Evolutionary conservation across 1,140 invertebrate species (phyloP).

Genomic region (Limonius californicus): DNA sequence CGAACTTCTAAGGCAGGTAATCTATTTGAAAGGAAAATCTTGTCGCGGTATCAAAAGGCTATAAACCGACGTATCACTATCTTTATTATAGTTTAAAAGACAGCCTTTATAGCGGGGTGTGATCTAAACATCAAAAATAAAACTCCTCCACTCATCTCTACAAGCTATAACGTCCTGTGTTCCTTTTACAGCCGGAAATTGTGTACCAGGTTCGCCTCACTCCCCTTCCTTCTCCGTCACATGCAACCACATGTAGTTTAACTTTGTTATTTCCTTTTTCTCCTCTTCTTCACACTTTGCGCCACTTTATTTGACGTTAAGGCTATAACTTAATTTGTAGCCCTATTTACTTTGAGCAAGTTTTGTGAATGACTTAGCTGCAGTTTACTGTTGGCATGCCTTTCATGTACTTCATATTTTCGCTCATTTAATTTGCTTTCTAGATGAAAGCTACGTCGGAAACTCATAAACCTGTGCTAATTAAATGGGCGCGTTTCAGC

Average conservation of each 20-base stretch:
- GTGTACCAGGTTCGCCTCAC: background rate
- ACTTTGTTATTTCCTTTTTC: constrained; percentile 1
- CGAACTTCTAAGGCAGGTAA: too few relatives aligned
- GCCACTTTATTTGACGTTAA: background rate
- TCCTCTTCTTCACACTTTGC: background rate
- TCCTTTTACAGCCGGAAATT: background rate
- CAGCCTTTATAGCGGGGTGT: background rate
- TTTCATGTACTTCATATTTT: too few relatives aligned
- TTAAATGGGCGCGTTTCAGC: too few relatives aligned
- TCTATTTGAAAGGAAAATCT: background rate
- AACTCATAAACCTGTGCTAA: too few relatives aligned
- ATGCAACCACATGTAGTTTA: background rate
- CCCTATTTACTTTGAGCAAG: background rate
- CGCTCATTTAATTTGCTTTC: too few relatives aligned
- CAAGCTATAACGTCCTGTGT: background rate
- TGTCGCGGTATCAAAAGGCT: background rate
- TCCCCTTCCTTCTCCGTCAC: background rate
- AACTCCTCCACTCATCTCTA: background rate
- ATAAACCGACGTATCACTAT: background rate
- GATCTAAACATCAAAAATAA: constrained; percentile 1
- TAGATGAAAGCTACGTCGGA: too few relatives aligned
- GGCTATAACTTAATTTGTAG: background rate
- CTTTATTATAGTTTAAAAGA: background rate
- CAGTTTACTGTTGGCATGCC: too few relatives aligned
- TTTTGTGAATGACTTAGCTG: too few relatives aligned